A percentile compares a stretch with the other conserved stretches of the same genome.
These are phyloP conservation scores for Rhea americana DNA, from an alignment of 2,113 vertebrate species.

Conservation along the genomic window DNA sequence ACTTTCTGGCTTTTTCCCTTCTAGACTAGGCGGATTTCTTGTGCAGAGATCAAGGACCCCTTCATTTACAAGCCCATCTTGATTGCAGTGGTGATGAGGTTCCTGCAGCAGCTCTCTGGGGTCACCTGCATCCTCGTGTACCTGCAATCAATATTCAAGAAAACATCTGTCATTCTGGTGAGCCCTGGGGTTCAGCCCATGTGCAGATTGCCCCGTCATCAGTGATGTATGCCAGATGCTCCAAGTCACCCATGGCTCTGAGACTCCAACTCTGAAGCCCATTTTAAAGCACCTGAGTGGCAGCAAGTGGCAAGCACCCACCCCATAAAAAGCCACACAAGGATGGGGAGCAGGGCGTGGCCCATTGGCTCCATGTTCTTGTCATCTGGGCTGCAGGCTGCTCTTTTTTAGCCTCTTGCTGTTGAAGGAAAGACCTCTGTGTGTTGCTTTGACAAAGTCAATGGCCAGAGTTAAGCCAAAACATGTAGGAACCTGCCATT, in stretches of 20 bases:
- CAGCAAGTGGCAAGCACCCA: neutral
- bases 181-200: rapidly evolving
- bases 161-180: constrained; percentile 82
- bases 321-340: neutral
- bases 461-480: neutral
- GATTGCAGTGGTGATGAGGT: constrained; percentile 88
- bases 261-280: neutral
- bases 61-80: constrained; percentile 84
- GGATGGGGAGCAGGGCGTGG: neutral
- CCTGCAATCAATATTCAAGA: constrained; percentile 88
- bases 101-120: constrained; percentile 94
- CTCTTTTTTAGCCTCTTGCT: neutral
- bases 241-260: neutral
- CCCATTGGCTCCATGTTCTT: rapidly evolving
- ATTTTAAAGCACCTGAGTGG: neutral
- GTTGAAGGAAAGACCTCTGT: neutral
- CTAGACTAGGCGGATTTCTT: constrained; percentile 74
- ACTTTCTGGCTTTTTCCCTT: neutral
- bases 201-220: rapidly evolving
- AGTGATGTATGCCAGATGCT: neutral
- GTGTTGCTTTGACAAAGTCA: neutral
- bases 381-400: neutral
- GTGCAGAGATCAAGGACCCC: constrained; percentile 79
- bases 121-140: constrained; percentile 91
- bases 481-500: neutral